Conservation (phyloP, 2,113 vertebrate genomes). For the Tupaia chinensis region DNA sequence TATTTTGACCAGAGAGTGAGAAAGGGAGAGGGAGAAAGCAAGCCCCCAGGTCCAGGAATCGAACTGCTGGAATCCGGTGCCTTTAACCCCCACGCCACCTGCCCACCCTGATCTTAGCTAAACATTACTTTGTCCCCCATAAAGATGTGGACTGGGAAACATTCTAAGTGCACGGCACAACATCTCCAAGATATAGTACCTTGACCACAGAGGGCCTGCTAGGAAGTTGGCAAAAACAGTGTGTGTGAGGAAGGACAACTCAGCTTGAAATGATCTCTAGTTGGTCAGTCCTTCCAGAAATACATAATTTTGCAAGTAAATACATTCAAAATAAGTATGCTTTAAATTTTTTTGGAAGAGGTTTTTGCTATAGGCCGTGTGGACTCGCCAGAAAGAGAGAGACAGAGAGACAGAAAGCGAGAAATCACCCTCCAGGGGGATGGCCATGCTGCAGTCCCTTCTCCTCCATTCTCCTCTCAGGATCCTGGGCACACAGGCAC, state of each 20-base stretch:
- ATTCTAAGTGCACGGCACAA: not conserved
- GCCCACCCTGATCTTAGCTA: not conserved
- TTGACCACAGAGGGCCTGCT: not conserved
- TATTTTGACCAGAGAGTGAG: too few relatives aligned
- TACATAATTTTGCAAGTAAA: not conserved
- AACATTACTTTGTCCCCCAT: not conserved
- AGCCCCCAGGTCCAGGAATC: too few relatives aligned
- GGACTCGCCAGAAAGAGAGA: too few relatives aligned
- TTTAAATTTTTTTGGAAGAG: not conserved
- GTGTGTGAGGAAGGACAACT: not conserved
- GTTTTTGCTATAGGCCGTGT: too few relatives aligned
- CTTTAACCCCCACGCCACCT: too few relatives aligned
- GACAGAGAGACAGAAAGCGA: too few relatives aligned
- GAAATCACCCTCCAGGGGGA: too few relatives aligned
- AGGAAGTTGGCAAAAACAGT: not conserved
- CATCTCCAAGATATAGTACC: not conserved
- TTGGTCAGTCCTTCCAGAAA: conserved; percentile 9
- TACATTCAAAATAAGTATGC: conserved; percentile 7
- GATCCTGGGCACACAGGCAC: too few relatives aligned
- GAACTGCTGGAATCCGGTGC: too few relatives aligned
- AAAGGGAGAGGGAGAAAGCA: too few relatives aligned
- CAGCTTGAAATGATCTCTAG: not conserved
- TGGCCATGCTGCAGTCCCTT: too few relatives aligned
- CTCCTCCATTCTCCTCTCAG: too few relatives aligned
- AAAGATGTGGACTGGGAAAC: not conserved